Conservation (phyloP, 2,113 vertebrate species). For the Perccottus glenii region DNA sequence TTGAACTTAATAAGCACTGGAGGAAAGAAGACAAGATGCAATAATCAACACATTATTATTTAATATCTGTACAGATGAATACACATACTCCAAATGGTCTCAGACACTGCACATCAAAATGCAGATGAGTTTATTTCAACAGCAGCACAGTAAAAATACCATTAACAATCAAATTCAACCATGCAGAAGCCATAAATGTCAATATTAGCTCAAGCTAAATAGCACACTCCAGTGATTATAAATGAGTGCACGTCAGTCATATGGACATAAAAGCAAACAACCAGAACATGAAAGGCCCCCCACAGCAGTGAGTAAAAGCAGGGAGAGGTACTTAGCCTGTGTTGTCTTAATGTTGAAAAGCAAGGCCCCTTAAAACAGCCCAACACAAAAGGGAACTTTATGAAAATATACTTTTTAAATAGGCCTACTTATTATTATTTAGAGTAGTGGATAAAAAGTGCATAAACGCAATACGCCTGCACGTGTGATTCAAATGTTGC, state of each 20-base stretch:
- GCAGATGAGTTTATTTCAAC: too few relatives aligned
- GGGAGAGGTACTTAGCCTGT: background rate
- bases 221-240: background rate
- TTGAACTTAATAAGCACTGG: background rate
- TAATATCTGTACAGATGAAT: background rate
- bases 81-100: background rate
- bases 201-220: background rate
- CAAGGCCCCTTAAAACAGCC: too few relatives aligned
- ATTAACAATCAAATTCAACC: background rate
- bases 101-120: background rate
- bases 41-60: slow-evolving; percentile 2
- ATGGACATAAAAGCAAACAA: background rate
- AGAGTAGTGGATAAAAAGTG: too few relatives aligned
- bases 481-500: too few relatives aligned
- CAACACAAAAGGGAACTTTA: too few relatives aligned
- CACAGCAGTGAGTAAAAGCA: background rate
- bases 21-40: background rate
- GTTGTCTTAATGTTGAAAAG: background rate
- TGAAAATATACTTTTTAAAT: too few relatives aligned
- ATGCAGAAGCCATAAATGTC: background rate
- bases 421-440: too few relatives aligned
- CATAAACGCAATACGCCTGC: too few relatives aligned
- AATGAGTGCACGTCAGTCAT: background rate
- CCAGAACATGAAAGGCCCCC: background rate
- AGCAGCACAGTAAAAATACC: background rate